Percentiles rank a stretch among this genome's conserved stretches.
phyloP scores from a whole-genome alignment of 2,797 vertebrate species.

The Alcedo atthis region DNA sequence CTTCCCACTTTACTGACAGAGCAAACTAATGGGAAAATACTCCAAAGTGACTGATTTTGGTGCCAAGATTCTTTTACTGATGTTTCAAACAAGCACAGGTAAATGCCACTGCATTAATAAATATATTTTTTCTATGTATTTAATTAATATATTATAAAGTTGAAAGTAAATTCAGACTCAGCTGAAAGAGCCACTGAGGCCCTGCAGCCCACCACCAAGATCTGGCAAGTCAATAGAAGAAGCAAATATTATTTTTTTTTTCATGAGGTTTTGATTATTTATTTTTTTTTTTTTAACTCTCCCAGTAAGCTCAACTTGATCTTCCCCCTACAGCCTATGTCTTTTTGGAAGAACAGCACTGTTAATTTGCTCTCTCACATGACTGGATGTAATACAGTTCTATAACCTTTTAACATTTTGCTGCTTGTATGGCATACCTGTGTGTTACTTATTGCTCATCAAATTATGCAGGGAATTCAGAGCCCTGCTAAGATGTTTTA shows the following conservation, averaged over 20 bases:
- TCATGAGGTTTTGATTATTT: neutral
- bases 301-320: constrained; percentile 2
- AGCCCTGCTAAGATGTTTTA: constrained; percentile 52
- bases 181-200: neutral
- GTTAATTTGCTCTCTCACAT: constrained; percentile 69
- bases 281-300: neutral
- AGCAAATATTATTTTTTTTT: neutral
- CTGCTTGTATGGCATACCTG: constrained; percentile 47
- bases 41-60: constrained; percentile 60
- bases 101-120: constrained; percentile 34
- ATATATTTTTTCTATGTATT: neutral
- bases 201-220: neutral
- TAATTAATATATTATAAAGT: neutral
- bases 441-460: constrained; percentile 66
- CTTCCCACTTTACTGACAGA: constrained; percentile 63
- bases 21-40: constrained; percentile 70
- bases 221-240: neutral
- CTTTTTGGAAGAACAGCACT: constrained; percentile 40
- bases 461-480: constrained; percentile 57
- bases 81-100: constrained; percentile 23
- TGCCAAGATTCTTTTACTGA: constrained; percentile 23
- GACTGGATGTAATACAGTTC: constrained; percentile 54
- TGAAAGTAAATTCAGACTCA: constrained; percentile 1
- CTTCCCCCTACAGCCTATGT: neutral
- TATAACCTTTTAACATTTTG: constrained; percentile 68